Conservation (phyloP, 30 jellyfish, hydroid and myxozoan species). For the Nemopilema nomurai region DNA sequence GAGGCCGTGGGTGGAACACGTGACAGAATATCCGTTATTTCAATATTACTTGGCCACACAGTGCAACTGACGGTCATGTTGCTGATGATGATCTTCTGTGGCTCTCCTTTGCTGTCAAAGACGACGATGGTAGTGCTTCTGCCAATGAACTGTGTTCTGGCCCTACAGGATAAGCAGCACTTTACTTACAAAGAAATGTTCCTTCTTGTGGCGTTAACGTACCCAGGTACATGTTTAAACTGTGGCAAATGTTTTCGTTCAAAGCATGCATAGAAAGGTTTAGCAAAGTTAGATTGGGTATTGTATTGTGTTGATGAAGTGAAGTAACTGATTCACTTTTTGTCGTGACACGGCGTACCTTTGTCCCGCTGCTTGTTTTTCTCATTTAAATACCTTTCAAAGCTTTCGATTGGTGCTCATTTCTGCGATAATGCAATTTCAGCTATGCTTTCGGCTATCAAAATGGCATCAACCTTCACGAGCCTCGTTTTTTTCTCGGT, state of each 20-base stretch:
- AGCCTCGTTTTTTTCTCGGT: too few species aligned
- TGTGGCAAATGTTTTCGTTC: not conserved
- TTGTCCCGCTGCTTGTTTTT: too few species aligned
- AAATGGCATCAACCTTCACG: too few species aligned
- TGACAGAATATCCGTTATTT: conserved; percentile 73
- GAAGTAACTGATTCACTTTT: too few species aligned
- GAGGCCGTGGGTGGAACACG: conserved; percentile 90
- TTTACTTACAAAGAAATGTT: conserved; percentile 73
- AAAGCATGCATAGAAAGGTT: not conserved
- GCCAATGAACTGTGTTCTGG: conserved; percentile 80
- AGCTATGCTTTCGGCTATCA: too few species aligned
- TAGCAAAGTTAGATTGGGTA: not conserved
- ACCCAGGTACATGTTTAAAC: conserved; percentile 61
- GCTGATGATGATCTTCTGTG: conserved; percentile 57
- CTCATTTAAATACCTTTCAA: too few species aligned
- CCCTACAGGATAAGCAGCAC: conserved; percentile 62
- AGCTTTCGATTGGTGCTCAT: too few species aligned
- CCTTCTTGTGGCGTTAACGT: conserved; percentile 52
- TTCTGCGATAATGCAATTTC: too few species aligned
- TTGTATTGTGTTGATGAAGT: too few species aligned
- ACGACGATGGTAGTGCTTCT: conserved; percentile 55
- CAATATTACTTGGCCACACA: conserved; percentile 77
- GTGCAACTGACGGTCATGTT: conserved; percentile 45
- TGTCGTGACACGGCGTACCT: too few species aligned
- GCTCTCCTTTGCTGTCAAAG: conserved; percentile 70